Evolutionary conservation across 2,113 vertebrate genomes (phyloP), one percentile per base, ranked within the genome.

Genomic region (Daboia siamensis): DNA sequence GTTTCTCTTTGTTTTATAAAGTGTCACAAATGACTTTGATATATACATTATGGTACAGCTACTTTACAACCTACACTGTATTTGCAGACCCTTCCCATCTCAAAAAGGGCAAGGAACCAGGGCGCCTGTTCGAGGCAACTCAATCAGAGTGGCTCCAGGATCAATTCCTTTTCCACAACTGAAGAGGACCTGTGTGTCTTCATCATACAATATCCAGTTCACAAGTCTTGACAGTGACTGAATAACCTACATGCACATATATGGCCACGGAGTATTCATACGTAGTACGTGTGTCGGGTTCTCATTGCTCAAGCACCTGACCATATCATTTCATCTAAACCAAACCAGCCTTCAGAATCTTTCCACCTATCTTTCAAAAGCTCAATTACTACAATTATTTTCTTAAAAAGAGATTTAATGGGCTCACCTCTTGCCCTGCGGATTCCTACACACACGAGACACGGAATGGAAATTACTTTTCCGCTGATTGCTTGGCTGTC

Each of bases 401-500:
- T 69, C 29, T 69, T n/a, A 95, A 94, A 95, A 95, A 44, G 9
- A 51, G 59, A 93, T 94, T 95, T 96, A 95, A 96, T 92, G 93
- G 94, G 69, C 64, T 69, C 91, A 90, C 92, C 92, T 93, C 80
- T n/a, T 95, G 94, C 64, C 90, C 90, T 33, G 46, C 21, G 54
- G 86, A 88, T 39, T 39, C 59, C 90, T 90, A 89, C 90, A 94
- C 86, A 93, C 89, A 93, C 29, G 21, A 4, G 4, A 90, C 15
- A 11, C 33, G 86, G 93, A 96, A 90, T 91, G 89, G 56, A 90
- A 91, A 93, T 94, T 93, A 33, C 39, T 55, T 33, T 94, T 88
- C 94, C 90, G 57, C 96, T 96, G 96, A 95, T 97, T 97, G 93
- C 26, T 17, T 92, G 90, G 97, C 94, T 86, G 0, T 92, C 15